phyloP scores from a whole-genome alignment of 1,140 invertebrate species.

The Himalopsyche phryganea region DNA sequence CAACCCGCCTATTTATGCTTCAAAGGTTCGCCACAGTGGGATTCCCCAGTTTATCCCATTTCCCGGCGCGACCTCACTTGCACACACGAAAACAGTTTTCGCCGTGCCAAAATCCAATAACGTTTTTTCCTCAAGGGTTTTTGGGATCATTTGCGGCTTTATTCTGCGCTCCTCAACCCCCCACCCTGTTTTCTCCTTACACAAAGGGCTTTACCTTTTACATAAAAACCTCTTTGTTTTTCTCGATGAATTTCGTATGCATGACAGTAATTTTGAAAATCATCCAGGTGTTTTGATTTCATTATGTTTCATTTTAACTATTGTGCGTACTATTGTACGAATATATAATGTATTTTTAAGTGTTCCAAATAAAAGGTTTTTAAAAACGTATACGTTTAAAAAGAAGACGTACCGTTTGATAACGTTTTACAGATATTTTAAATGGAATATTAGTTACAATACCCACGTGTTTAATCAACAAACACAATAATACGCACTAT shows the following conservation, averaged over 20 bases:
- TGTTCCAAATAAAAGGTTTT: too few relatives aligned
- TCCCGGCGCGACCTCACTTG: too few relatives aligned
- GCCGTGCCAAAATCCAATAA: conserved; percentile 26
- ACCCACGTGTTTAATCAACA: too few relatives aligned
- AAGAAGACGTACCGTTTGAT: too few relatives aligned
- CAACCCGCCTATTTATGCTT: conserved; percentile 1
- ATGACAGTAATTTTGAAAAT: conserved; percentile 15
- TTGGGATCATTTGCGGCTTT: conserved; percentile 32
- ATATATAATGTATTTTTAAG: too few relatives aligned
- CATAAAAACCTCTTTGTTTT: conserved; percentile 24
- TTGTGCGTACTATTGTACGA: too few relatives aligned
- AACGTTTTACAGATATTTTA: too few relatives aligned
- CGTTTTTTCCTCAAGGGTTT: conserved; percentile 29
- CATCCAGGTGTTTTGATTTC: conserved; percentile 1
- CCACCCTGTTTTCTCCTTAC: not conserved
- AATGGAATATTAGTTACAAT: too few relatives aligned
- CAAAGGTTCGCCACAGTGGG: conserved; percentile 3
- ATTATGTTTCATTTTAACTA: too few relatives aligned
- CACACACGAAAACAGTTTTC: conserved; percentile 12
- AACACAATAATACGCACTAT: too few relatives aligned
- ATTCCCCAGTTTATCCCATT: too few relatives aligned
- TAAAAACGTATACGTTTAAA: too few relatives aligned
- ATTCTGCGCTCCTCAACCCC: conserved; percentile 12
- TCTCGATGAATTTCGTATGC: conserved; percentile 22
- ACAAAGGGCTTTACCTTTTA: conserved; percentile 12